phyloP scores from a whole-genome alignment of 2,113 vertebrate species.

The Ochotona curzoniae region DNA sequence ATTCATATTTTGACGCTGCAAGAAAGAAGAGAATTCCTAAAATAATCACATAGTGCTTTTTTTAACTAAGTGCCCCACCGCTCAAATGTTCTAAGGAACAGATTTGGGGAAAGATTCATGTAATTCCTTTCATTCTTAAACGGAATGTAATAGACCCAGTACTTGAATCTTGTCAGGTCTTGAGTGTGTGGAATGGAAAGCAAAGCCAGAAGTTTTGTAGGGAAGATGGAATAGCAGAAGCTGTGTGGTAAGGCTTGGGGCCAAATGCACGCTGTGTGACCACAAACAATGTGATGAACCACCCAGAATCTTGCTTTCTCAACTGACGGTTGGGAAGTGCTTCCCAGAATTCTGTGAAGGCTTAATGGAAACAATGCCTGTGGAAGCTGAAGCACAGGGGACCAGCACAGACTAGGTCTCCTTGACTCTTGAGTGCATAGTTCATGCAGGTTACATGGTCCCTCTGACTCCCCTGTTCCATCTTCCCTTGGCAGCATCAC shows the following conservation, averaged over 20 bases:
- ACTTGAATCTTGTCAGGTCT: not conserved
- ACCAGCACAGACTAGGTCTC: not conserved
- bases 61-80: not conserved
- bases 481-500: conserved; percentile 13
- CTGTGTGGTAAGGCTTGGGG: not conserved
- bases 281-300: fast-evolving
- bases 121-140: not conserved
- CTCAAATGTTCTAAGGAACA: not conserved
- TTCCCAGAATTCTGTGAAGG: not conserved
- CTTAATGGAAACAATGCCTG: not conserved
- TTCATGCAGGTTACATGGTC: not conserved
- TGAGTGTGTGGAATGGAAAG: not conserved
- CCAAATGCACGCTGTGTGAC: not conserved
- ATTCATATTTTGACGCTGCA: not conserved
- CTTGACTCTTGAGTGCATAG: not conserved
- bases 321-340: not conserved
- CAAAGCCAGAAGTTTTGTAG: not conserved
- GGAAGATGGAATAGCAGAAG: not conserved
- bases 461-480: not conserved
- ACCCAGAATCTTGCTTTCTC: not conserved
- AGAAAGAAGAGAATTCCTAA: not conserved
- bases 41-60: not conserved
- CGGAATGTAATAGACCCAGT: not conserved
- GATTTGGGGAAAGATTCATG: not conserved
- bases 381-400: not conserved